Percentiles rank a stretch among this genome's conserved stretches.
phyloP scores from a whole-genome alignment of 2,888 invertebrate species.

The Antitype chi region DNA sequence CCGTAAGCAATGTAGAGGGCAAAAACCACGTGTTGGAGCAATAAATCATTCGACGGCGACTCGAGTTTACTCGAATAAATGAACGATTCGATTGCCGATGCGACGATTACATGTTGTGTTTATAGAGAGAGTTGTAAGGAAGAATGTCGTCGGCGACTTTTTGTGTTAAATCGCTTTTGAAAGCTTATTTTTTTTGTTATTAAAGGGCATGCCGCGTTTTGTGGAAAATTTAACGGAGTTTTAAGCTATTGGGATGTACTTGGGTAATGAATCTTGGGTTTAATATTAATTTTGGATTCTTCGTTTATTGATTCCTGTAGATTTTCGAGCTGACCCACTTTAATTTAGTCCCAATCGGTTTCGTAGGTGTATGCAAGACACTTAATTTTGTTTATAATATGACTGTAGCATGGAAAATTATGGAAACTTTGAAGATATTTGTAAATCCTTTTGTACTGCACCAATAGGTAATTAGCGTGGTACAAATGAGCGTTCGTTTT shows the following conservation, averaged over 20 bases:
- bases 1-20: constrained; percentile 83
- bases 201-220: constrained; percentile 67
- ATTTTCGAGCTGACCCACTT: not conserved
- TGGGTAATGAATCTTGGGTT: constrained; percentile 24
- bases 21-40: constrained; percentile 89
- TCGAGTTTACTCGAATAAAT: constrained; percentile 88
- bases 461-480: no score
- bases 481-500: not conserved
- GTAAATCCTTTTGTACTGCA: not conserved
- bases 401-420: not conserved
- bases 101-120: constrained; percentile 84
- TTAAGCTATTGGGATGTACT: constrained; percentile 48
- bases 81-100: constrained; percentile 87
- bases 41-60: constrained; percentile 88
- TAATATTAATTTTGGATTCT: not conserved
- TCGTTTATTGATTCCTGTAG: no score
- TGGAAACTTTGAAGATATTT: not conserved
- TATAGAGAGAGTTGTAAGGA: constrained; percentile 87
- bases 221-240: constrained; percentile 54
- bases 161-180: constrained; percentile 75
- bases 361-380: not conserved
- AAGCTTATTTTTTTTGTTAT: constrained; percentile 66
- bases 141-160: constrained; percentile 86
- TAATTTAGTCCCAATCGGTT: not conserved
- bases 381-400: not conserved